Conservation (phyloP, 2,888 invertebrate genomes). For the Orthosia cruda region DNA sequence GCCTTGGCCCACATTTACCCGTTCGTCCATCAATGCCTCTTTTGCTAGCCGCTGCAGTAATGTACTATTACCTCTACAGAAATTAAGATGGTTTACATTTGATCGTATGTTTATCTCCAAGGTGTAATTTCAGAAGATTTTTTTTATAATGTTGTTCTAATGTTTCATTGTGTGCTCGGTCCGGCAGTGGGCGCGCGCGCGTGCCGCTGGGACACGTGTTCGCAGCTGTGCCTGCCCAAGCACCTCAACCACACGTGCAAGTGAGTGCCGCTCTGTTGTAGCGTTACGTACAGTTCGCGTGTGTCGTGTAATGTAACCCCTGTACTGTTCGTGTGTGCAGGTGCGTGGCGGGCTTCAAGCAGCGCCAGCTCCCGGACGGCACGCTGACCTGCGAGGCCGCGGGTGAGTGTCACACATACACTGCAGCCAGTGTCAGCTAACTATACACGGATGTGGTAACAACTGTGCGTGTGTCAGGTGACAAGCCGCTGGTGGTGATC, state of each 20-base stretch:
- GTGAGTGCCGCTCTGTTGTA: constrained; percentile 72
- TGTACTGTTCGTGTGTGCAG: constrained; percentile 77
- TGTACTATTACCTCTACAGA: too few species aligned
- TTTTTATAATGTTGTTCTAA: too few species aligned
- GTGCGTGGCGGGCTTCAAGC: constrained; percentile 93
- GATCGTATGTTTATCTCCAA: too few species aligned
- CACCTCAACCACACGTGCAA: constrained; percentile 86
- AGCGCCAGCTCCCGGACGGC: constrained; percentile 85
- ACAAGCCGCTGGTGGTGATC: constrained; percentile 93
- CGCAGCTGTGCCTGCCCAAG: constrained; percentile 94
- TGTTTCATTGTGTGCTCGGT: constrained; percentile 2
- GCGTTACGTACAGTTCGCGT: too few species aligned
- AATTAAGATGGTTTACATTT: too few species aligned
- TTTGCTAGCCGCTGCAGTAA: too few species aligned
- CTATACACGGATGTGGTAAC: too few species aligned
- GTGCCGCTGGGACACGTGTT: constrained; percentile 95
- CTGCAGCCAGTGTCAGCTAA: too few species aligned
- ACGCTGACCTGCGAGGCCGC: constrained; percentile 90
- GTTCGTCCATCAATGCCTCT: too few species aligned
- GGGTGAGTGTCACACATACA: constrained; percentile 44
- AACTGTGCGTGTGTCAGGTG: constrained; percentile 84
- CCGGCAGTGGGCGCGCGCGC: constrained; percentile 69
- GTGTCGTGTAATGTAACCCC: background rate
- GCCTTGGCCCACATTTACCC: too few species aligned
- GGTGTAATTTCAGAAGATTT: background rate